Base-by-base conservation (phyloP, 2,888 invertebrate species). In the Abrostola tripartita region DNA sequence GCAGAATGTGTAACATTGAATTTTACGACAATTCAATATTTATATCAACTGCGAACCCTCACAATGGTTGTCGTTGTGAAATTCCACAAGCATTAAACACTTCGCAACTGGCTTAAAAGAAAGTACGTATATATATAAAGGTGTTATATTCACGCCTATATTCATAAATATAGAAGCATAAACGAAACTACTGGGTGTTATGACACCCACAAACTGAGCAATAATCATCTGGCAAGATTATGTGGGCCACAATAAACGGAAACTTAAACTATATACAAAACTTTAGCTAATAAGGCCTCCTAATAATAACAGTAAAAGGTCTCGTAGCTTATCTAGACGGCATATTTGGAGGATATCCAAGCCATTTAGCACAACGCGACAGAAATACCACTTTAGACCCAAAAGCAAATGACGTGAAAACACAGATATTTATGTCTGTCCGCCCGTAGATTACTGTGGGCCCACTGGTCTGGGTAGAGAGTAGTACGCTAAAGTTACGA, bases 311-410 rank as follows among this genome's bases (percentile, higher is more conserved):
- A 87, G 85, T 88, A 88, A 91, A 90, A 88, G 88, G 86, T 85
- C 85, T 84, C 88, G 81, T 89, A 85, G 87, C 86, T 90, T 91
- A 92, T 91, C 90, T 90, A 83, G 90, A 90, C 90, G 89, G 89
- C 88, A 89, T 89, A 92, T 91, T 92, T 91, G 92, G 90, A 90
- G 85, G 84, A 88, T 87, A 88, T 92, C 92, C 92, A 91, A 91
- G 82, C 90, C 91, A 92, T 92, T 92, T 89, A 86, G 89, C 87
- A 87, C 88, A 85, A 88, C 85, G 88, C 88, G 86, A 86, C 87
- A 87, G 85, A 89, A 88, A 88, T 84, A 87, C 88, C 88, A 89
- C 89, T 89, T 88, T 87, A 86, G 86, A 87, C 88, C 88, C 87
- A 74, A 85, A 86, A 88, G 88, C 86, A 91, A 92, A 92, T 92